Evolutionary conservation across 2,797 vertebrate genomes (phyloP).

Genomic region (Galagoides demidoff): DNA sequence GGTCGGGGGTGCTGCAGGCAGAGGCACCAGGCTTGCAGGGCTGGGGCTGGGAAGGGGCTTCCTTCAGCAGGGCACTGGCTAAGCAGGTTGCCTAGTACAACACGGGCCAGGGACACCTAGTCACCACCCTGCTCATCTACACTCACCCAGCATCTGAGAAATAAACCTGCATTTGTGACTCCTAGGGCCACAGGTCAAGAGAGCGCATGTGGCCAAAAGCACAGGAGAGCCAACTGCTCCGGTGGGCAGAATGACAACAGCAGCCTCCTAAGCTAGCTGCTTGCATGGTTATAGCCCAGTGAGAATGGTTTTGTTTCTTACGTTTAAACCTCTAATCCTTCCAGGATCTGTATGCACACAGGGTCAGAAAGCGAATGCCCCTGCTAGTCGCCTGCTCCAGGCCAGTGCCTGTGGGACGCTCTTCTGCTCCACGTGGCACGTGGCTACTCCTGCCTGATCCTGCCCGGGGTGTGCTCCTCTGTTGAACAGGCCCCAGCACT

Average conservation of each 20-base stretch:
- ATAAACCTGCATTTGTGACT: not conserved
- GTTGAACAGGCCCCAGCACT: not conserved
- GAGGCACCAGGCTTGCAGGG: not conserved
- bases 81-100: not conserved
- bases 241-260: rapidly evolving
- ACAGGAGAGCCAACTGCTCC: not conserved
- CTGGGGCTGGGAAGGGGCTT: rapidly evolving
- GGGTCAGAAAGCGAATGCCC: not conserved
- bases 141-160: too few species aligned
- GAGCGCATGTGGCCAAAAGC: not conserved
- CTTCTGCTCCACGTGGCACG: rapidly evolving
- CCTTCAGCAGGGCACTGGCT: rapidly evolving
- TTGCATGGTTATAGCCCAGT: not conserved
- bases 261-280: not conserved
- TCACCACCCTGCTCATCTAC: rapidly evolving
- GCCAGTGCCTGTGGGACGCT: not conserved
- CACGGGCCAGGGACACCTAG: not conserved
- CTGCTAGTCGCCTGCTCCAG: not conserved
- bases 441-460: not conserved
- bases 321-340: not conserved
- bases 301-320: not conserved
- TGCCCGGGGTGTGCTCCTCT: not conserved
- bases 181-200: rapidly evolving
- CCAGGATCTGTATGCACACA: not conserved
- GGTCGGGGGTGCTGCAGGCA: too few species aligned